These are phyloP conservation scores for Syrmaticus mikado DNA, from an alignment of 2,113 vertebrate genomes.

Conservation along the genomic window DNA sequence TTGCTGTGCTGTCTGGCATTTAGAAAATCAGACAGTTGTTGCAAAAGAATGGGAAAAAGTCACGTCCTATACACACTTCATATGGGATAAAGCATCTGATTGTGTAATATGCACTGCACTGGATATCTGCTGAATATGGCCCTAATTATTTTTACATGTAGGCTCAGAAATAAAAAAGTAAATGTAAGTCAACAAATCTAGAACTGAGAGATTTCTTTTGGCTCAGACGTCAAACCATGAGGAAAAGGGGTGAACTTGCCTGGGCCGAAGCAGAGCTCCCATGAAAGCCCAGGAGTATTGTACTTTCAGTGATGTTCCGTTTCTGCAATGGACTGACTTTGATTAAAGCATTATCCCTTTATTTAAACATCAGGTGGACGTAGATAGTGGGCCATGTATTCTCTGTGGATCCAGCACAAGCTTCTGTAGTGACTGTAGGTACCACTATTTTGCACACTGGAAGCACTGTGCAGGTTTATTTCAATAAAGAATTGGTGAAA, in stretches of 20 bases:
- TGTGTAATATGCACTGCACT: background rate
- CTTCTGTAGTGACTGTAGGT: background rate
- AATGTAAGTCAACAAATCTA: background rate
- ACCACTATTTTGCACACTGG: background rate
- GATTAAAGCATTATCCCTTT: background rate
- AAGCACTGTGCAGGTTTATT: background rate
- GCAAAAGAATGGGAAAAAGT: constrained; percentile 23
- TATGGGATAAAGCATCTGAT: background rate
- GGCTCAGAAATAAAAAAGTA: background rate
- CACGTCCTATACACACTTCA: background rate
- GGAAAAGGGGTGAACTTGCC: background rate
- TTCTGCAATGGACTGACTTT: background rate
- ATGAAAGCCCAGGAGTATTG: background rate
- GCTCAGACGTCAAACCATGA: background rate
- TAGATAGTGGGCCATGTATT: background rate
- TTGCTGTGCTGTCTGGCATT: background rate
- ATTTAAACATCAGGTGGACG: background rate
- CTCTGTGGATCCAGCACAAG: background rate
- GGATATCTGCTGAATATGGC: background rate
- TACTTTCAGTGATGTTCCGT: background rate
- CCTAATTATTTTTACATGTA: background rate
- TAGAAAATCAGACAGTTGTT: background rate
- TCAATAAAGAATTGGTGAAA: constrained; percentile 8
- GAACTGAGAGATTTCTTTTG: background rate
- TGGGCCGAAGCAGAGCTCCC: background rate